These are phyloP conservation scores for Solea senegalensis DNA, from an alignment of 2,113 vertebrate species.

Conservation along the genomic window DNA sequence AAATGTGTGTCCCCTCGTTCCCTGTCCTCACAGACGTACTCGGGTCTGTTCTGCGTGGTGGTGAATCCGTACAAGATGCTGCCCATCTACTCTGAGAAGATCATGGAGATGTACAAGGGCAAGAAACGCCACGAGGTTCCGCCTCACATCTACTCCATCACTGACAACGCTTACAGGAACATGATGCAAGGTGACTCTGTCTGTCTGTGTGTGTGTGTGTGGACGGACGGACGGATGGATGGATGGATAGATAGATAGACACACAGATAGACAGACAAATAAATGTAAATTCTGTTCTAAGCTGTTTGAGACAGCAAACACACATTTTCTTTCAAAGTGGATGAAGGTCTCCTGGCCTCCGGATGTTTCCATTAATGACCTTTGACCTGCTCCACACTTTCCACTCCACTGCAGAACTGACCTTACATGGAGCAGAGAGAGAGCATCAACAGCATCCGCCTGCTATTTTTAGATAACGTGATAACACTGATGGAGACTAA, in stretches of 20 bases:
- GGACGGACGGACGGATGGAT: no score
- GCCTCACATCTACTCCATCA: conserved; percentile 96
- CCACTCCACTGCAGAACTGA: conserved; percentile 47
- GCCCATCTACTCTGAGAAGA: conserved; percentile 97
- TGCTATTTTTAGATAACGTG: conserved; percentile 67
- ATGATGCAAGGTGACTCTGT: conserved; percentile 91
- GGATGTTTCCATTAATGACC: conserved; percentile 37
- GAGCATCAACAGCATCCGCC: conserved; percentile 26
- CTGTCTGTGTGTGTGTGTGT: neutral
- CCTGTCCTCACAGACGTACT: conserved; percentile 86
- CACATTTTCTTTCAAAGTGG: no score
- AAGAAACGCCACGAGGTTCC: conserved; percentile 98
- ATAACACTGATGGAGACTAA: conserved; percentile 46
- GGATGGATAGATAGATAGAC: no score
- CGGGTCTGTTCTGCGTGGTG: conserved; percentile 96
- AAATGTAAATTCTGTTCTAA: no score
- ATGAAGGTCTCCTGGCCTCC: no score
- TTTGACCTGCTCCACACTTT: conserved; percentile 42
- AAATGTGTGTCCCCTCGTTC: no score
- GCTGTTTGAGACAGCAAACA: no score
- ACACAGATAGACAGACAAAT: no score
- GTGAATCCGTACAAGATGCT: conserved; percentile 97
- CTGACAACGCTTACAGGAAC: conserved; percentile 96
- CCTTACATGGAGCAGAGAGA: conserved; percentile 72
- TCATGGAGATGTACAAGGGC: conserved; percentile 98